Evolutionary conservation across 2,797 vertebrate genomes (phyloP).

Genomic region (Discoglossus pictus): DNA sequence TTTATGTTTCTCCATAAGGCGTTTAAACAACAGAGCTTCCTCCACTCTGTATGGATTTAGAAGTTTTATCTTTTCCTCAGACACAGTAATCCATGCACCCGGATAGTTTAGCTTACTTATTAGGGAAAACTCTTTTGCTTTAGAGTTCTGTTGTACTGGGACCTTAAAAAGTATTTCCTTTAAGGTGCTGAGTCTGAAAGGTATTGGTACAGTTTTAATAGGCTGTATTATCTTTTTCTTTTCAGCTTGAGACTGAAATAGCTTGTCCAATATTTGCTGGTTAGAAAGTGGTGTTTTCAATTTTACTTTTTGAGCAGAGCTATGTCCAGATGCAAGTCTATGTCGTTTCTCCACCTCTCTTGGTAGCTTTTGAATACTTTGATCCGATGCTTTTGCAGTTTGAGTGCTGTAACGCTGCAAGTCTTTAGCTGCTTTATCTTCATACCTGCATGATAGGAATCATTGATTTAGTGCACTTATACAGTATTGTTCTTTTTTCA

Average conservation of each 20-base stretch:
- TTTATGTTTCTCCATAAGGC: slow-evolving; percentile 87
- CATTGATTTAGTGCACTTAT: too few relatives aligned
- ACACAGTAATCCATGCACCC: slow-evolving; percentile 84
- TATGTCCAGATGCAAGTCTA: slow-evolving; percentile 44
- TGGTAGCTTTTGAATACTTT: slow-evolving; percentile 51
- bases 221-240: slow-evolving; percentile 67
- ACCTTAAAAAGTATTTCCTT: slow-evolving; percentile 70
- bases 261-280: slow-evolving; percentile 85
- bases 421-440: slow-evolving; percentile 82
- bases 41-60: slow-evolving; percentile 91
- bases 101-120: slow-evolving; percentile 83
- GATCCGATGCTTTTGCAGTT: slow-evolving; percentile 67
- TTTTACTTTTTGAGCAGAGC: slow-evolving; percentile 70
- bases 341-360: slow-evolving; percentile 61
- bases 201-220: slow-evolving; percentile 67
- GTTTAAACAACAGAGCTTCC: slow-evolving; percentile 88
- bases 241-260: slow-evolving; percentile 75
- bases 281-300: slow-evolving; percentile 75
- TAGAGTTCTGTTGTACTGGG: slow-evolving; percentile 57
- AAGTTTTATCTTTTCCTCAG: slow-evolving; percentile 79
- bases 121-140: slow-evolving; percentile 70
- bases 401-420: slow-evolving; percentile 76
- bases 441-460: slow-evolving; percentile 79
- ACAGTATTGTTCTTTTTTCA: too few relatives aligned
- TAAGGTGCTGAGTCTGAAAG: slow-evolving; percentile 80